Evolutionary conservation across 2,888 invertebrate genomes (phyloP).

Genomic region (Cecidostiba fungosa): DNA sequence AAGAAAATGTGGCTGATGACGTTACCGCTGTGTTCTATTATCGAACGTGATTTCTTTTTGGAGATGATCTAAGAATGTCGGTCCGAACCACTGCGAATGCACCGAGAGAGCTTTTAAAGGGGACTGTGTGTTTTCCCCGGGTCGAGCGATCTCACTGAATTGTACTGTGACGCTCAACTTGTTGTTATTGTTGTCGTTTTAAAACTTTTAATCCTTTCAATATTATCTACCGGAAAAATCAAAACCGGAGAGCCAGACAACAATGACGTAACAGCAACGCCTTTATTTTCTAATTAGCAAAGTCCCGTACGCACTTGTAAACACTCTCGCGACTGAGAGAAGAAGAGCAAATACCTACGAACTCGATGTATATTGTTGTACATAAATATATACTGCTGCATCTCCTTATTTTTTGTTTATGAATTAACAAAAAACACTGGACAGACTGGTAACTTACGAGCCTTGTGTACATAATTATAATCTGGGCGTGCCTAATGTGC

Average conservation of each 20-base stretch:
- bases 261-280: slow-evolving; percentile 15
- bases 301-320: background rate
- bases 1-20: background rate
- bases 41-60: background rate
- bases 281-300: background rate
- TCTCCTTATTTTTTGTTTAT: slow-evolving; percentile 20
- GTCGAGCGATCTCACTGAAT: background rate
- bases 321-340: background rate
- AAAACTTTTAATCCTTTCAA: background rate
- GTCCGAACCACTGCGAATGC: background rate
- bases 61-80: background rate
- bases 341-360: background rate
- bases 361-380: slow-evolving; percentile 32
- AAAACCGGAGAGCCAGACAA: slow-evolving; percentile 17
- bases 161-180: slow-evolving; percentile 23
- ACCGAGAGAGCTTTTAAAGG: background rate
- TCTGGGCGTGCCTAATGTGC: background rate
- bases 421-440: slow-evolving; percentile 34
- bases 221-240: slow-evolving; percentile 22
- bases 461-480: slow-evolving; percentile 9
- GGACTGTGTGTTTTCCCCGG: background rate
- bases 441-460: slow-evolving; percentile 8
- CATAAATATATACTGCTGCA: slow-evolving; percentile 37
- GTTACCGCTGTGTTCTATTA: background rate
- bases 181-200: background rate